Evolutionary conservation across 1,140 invertebrate genomes (phyloP).

Genomic region (Portunus trituberculatus): DNA sequence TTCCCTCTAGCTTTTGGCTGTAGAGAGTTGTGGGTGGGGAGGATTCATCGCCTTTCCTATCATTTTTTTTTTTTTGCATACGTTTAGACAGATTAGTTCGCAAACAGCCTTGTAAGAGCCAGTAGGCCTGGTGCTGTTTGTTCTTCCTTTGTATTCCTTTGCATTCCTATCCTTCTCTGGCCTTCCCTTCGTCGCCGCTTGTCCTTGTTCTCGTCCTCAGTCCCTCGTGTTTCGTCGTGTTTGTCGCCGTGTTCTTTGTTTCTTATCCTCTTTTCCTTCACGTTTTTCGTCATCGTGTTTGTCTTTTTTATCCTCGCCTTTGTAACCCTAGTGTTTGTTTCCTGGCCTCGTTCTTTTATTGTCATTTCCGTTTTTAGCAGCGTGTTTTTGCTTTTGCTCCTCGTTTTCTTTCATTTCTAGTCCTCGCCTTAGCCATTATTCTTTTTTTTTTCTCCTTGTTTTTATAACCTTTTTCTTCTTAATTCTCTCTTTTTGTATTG

Average conservation of each 20-base stretch:
- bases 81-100: too few species aligned
- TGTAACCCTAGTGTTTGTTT: not conserved
- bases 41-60: too few species aligned
- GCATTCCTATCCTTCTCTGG: not conserved
- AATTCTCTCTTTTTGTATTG: too few species aligned
- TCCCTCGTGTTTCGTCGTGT: not conserved
- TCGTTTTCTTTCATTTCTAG: not conserved
- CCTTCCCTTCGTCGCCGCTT: not conserved
- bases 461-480: too few species aligned
- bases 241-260: not conserved
- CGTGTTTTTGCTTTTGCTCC: not conserved
- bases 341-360: not conserved
- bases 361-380: too few species aligned
- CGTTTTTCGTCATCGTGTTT: not conserved
- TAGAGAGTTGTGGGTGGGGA: too few species aligned
- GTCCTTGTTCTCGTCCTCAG: not conserved
- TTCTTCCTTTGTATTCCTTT: too few species aligned
- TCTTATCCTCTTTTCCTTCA: not conserved
- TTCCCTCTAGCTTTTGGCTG: too few species aligned
- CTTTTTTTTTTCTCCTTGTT: not conserved
- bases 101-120: too few species aligned
- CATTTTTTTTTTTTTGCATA: too few species aligned
- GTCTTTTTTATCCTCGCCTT: not conserved
- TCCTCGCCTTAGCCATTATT: not conserved
- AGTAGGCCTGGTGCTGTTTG: too few species aligned